Base-by-base conservation (phyloP, 1,140 invertebrate species). In the Pomacea maculata region DNA sequence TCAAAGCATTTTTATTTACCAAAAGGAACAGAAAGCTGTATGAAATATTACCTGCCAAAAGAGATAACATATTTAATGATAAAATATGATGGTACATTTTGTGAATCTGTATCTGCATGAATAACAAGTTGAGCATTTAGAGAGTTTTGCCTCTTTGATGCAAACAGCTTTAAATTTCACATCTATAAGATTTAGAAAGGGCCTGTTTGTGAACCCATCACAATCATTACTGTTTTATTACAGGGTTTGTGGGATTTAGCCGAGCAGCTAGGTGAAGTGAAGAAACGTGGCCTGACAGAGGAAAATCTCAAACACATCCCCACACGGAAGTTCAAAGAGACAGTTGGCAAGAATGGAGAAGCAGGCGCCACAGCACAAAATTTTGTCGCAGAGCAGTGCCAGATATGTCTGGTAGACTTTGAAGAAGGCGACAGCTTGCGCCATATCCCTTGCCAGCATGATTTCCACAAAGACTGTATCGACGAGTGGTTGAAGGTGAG, bases 401-500 rank as follows among this genome's bases (percentile, higher is more conserved):
- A 81, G 75, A 85, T 86, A 29, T 86, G 85, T 75, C 80, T 86
- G 57, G 70, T 71, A 5, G 82, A 81, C 34, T 86, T 80, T 65
- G 83, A 83, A 21, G 79, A 65, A 34, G 84, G 84, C 15, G 85
- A 86, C 34, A 80, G 67, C 55, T 63, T 83, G 34, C 79, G 84
- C 57, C 82, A 65, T 52, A 93, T 98, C 83, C 96, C 96, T 4
- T 98, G 96, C 90, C 96, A 97, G 95, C 97, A 98, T 93, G 93
- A 97, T 82, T 98, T 97, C 91, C 97, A 98, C 90, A 95, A 95
- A 88, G 95, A 96, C 87, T 98, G 97, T 89, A 96, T 98, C 71
- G 96, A 97, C 91, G 95, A 96, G 90, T 98, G 97, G 97, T 93
- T 98, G 52, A 94, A 86, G 82, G 85, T 86, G 61, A 77, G 81